phyloP scores from a whole-genome alignment of 2,113 vertebrate species.

The Fregetta grallaria region DNA sequence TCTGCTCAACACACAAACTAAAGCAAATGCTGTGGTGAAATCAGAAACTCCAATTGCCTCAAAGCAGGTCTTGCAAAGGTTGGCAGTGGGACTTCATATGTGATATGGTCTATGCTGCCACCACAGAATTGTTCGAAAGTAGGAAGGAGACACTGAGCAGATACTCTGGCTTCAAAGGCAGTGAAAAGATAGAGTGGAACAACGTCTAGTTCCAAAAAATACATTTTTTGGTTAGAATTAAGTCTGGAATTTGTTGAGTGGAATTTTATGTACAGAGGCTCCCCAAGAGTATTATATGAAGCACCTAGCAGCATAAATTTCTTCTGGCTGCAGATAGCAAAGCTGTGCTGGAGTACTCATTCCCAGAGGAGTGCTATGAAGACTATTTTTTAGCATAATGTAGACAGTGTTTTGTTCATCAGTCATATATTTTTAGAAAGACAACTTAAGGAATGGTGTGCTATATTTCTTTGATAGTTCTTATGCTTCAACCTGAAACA shows the following conservation, averaged over 20 bases:
- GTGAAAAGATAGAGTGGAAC: not conserved
- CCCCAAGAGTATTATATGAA: not conserved
- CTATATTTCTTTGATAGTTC: not conserved
- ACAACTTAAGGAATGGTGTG: not conserved
- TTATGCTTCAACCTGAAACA: not conserved
- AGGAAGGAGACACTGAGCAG: not conserved
- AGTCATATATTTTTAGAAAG: not conserved
- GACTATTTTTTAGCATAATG: not conserved
- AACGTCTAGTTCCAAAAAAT: not conserved
- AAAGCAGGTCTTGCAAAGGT: not conserved
- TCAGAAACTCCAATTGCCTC: not conserved
- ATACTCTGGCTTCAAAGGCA: not conserved
- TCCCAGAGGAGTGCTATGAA: not conserved
- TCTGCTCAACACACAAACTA: not conserved
- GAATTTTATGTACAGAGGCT: not conserved
- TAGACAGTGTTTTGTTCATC: not conserved
- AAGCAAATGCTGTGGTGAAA: not conserved
- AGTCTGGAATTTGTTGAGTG: not conserved
- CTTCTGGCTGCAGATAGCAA: not conserved
- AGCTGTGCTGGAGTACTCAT: not conserved
- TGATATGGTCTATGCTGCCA: not conserved
- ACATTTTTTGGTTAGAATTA: not conserved
- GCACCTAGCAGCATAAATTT: not conserved
- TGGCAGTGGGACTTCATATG: not conserved
- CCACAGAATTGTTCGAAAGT: not conserved